Conservation (phyloP, 2,113 vertebrate species). For the Mesembrinibis cayennensis region DNA sequence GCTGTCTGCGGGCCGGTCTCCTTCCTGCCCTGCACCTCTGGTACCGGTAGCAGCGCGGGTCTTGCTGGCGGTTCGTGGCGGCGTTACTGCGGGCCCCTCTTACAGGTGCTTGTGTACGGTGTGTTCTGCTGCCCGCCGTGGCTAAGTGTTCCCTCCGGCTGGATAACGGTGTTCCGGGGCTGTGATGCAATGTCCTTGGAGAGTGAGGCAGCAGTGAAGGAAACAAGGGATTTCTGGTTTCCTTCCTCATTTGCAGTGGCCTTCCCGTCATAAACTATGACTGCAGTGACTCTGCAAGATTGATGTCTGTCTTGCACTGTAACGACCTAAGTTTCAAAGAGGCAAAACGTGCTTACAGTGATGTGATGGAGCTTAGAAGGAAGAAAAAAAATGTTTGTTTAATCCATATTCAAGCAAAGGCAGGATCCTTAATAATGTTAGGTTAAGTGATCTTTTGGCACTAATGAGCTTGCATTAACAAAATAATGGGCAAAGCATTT, state of each 20-base stretch:
- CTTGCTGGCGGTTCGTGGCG: neutral
- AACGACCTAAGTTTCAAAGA: neutral
- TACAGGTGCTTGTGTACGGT: fast-evolving
- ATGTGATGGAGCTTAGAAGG: neutral
- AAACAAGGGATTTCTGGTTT: neutral
- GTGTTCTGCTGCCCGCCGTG: neutral
- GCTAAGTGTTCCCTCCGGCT: neutral
- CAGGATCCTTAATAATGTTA: neutral
- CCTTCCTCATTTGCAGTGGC: neutral
- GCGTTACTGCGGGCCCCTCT: neutral
- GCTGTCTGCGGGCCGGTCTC: neutral
- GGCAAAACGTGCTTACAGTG: neutral
- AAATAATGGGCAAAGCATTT: neutral
- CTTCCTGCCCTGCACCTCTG: no score
- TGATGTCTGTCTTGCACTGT: neutral
- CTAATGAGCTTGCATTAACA: neutral
- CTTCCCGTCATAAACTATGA: neutral
- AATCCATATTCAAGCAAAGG: neutral
- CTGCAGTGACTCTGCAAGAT: conserved; percentile 43
- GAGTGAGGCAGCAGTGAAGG: neutral
- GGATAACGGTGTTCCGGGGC: fast-evolving
- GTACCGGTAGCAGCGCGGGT: neutral
- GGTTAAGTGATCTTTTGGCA: neutral
- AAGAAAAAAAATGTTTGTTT: neutral
- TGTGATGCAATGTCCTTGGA: neutral